Evolutionary conservation across 2,113 vertebrate genomes (phyloP).

Genomic region (Lamprotornis superbus): DNA sequence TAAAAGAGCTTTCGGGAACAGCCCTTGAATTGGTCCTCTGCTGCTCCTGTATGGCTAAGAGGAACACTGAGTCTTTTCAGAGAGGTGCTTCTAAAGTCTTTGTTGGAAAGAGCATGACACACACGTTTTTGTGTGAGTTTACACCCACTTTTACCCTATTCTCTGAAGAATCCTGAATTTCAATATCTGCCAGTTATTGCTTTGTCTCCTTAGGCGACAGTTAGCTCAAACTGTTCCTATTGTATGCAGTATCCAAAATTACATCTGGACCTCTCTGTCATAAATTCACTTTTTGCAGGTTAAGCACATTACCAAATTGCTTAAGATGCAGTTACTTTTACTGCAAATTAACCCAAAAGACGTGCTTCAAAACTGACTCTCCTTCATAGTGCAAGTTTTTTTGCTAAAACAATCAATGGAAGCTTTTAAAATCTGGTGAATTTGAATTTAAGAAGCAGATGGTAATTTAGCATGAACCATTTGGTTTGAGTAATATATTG

Average conservation of each 20-base stretch:
- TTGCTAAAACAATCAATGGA: slow-evolving; percentile 47
- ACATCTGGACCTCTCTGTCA: slow-evolving; percentile 6
- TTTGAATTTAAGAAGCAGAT: slow-evolving; percentile 58
- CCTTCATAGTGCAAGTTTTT: background rate
- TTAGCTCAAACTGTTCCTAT: background rate
- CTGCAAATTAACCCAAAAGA: slow-evolving; percentile 47
- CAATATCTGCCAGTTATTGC: background rate
- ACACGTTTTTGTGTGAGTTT: background rate
- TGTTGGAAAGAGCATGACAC: background rate
- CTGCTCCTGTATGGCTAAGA: background rate
- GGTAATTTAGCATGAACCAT: slow-evolving; percentile 61
- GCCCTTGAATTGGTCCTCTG: background rate
- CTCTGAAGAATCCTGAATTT: background rate
- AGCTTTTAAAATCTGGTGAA: slow-evolving; percentile 50
- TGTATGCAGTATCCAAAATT: slow-evolving; percentile 9
- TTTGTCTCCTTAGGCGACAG: background rate
- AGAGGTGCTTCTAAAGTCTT: background rate
- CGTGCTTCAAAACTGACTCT: background rate
- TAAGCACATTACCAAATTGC: slow-evolving; percentile 44
- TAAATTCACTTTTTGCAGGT: slow-evolving; percentile 48
- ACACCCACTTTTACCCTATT: background rate
- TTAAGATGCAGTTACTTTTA: slow-evolving; percentile 45
- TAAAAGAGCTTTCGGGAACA: background rate
- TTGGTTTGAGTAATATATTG: slow-evolving; percentile 61
- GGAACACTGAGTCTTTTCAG: background rate